These are phyloP conservation scores for Etheostoma cragini DNA, from an alignment of 2,113 vertebrate species.

Conservation along the genomic window DNA sequence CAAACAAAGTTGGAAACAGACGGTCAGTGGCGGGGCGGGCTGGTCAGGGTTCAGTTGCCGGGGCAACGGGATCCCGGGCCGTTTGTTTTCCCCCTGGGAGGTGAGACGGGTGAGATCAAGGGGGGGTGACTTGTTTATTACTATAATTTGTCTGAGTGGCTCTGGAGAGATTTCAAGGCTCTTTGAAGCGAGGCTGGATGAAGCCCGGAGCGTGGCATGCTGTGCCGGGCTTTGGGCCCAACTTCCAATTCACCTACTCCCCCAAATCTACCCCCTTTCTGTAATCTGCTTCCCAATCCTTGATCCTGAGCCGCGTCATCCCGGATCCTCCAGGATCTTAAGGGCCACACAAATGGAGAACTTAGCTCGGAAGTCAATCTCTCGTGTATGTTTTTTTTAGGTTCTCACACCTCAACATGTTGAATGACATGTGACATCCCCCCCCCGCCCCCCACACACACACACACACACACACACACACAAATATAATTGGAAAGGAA, in stretches of 20 bases:
- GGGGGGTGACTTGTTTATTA: conserved; percentile 77
- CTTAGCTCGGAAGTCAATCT: conserved; percentile 17
- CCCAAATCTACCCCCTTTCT: conserved; percentile 28
- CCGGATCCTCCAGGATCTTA: conserved; percentile 39
- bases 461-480: not conserved
- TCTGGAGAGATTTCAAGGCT: conserved; percentile 74
- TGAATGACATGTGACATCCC: not conserved
- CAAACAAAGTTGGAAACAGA: conserved; percentile 76
- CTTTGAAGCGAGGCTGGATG: conserved; percentile 75
- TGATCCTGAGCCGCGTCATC: conserved; percentile 52
- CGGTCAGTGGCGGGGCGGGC: conserved; percentile 67
- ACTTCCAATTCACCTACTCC: conserved; percentile 54
- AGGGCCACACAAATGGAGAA: conserved; percentile 62
- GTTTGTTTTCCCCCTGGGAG: conserved; percentile 74
- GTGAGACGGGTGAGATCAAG: conserved; percentile 44
- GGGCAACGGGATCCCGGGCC: conserved; percentile 67
- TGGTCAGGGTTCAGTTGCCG: conserved; percentile 72
- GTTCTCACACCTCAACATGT: not conserved
- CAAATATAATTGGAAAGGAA: not conserved
- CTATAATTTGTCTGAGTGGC: conserved; percentile 82
- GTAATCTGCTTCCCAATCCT: conserved; percentile 58
- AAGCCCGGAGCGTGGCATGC: conserved; percentile 76
- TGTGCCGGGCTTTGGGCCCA: conserved; percentile 72
- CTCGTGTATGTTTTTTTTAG: conserved; percentile 34
- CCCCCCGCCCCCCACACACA: not conserved